Base-by-base conservation (phyloP, 1,140 invertebrate genomes). In the Drosophila ambigua region DNA sequence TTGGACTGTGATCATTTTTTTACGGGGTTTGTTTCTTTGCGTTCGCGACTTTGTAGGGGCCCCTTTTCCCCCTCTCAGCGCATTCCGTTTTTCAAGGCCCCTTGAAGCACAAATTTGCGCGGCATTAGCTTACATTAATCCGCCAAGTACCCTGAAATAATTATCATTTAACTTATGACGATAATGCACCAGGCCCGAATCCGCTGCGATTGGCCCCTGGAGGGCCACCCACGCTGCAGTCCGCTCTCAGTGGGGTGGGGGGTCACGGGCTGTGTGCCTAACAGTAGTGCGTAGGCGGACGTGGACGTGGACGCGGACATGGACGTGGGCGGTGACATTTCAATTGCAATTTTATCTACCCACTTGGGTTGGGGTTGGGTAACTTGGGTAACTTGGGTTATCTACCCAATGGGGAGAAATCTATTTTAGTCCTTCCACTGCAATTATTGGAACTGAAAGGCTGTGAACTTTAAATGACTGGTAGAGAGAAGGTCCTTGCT, bases 51-150 rank as follows among this genome's bases (percentile, higher is more conserved):
- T 87, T 88, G 83, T 79, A 41, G 26, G 39, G 20, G 23, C 41
- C 61, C 61, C 53, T 60, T 63, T 20, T 39, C 11, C 24, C 9
- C 9, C 8, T 58, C 39, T 23, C 2, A 8, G 46, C 8, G 54
- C 31, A 46, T 51, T 61, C 62, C 16, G 45, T 41, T 75, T 69
- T 80, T 72, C 66, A 63, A 61, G 57, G 63, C 73, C 64, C 49
- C 57, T 57, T 49, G 13, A 54, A 49, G 44, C 35, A 49, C 23
- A 62, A 85, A 85, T 81, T 85, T 81, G 78, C 49, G 58, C 44
- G 39, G 68, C 63, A 87, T 81, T 87, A 78, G 62, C n/a, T 51
- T 52, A 49, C 82, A 78, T 78, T 87, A 72, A 81, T 75, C 71
- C 71, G 55, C 59, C 49, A 81, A 81, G 69, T 82, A 24, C 58